phyloP scores from a whole-genome alignment of 2,888 invertebrate genomes.

The Caenorhabditis panamensis region DNA sequence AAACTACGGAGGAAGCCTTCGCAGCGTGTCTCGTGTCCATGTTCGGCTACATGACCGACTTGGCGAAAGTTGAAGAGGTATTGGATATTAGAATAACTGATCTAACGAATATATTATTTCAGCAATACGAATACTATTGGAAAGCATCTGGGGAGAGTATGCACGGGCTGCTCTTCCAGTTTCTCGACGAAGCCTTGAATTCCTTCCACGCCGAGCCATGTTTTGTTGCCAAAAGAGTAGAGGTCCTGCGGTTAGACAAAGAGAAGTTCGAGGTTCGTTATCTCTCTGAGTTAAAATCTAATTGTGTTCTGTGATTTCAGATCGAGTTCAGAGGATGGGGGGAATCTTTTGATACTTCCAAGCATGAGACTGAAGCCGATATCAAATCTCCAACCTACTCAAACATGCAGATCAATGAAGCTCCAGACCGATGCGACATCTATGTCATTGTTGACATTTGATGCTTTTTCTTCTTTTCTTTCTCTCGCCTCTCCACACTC shows the following conservation, averaged over 20 bases:
- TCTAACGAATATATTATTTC: too few species aligned
- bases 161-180: conserved; percentile 91
- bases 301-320: conserved; percentile 21
- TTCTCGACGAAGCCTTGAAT: conserved; percentile 94
- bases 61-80: conserved; percentile 85
- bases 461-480: conserved; percentile 9
- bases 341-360: conserved; percentile 93
- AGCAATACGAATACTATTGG: conserved; percentile 87
- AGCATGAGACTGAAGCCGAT: conserved; percentile 91
- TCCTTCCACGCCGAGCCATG: conserved; percentile 87
- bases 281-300: not conserved
- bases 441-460: conserved; percentile 98
- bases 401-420: conserved; percentile 91
- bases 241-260: conserved; percentile 69
- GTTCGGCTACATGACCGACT: conserved; percentile 93
- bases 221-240: conserved; percentile 76
- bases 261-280: conserved; percentile 43
- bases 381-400: conserved; percentile 99
- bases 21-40: conserved; percentile 89
- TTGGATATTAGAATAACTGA: too few species aligned
- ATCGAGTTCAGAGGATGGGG: conserved; percentile 82
- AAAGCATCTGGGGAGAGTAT: conserved; percentile 92
- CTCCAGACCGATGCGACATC: conserved; percentile 85
- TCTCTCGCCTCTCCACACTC: conserved; percentile 10
- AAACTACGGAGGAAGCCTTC: conserved; percentile 84